Evolutionary conservation across 2,797 vertebrate species (phyloP).

Genomic region (Alcedo quadribrachys): DNA sequence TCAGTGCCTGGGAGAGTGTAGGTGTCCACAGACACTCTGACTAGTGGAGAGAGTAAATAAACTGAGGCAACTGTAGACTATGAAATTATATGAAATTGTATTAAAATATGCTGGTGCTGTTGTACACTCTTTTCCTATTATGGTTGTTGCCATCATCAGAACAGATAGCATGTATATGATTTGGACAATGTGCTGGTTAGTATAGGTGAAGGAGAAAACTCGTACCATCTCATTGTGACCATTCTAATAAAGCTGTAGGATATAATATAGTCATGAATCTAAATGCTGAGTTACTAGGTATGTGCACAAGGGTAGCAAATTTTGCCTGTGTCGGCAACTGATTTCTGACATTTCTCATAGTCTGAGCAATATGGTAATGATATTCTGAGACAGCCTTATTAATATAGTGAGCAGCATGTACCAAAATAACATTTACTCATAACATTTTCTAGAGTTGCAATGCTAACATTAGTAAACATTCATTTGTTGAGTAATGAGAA

Average conservation of each 20-base stretch:
- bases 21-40: not conserved
- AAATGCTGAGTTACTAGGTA: not conserved
- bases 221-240: fast-evolving
- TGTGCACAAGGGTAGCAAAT: not conserved
- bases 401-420: not conserved
- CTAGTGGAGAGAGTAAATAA: not conserved
- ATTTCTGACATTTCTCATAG: not conserved
- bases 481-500: not conserved
- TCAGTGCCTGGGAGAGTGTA: not conserved
- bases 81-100: not conserved
- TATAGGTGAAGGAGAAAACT: not conserved
- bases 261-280: not conserved
- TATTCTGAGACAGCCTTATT: not conserved
- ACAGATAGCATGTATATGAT: not conserved
- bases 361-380: not conserved
- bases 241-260: not conserved
- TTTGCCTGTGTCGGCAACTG: not conserved
- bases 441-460: not conserved
- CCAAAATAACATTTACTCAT: not conserved
- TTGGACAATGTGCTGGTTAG: not conserved
- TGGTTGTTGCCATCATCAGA: not conserved
- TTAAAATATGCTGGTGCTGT: not conserved
- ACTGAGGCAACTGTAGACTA: not conserved
- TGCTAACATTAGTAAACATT: not conserved
- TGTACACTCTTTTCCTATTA: not conserved